Conservation (phyloP, 2,888 invertebrate genomes). For the Sturmia bella region DNA sequence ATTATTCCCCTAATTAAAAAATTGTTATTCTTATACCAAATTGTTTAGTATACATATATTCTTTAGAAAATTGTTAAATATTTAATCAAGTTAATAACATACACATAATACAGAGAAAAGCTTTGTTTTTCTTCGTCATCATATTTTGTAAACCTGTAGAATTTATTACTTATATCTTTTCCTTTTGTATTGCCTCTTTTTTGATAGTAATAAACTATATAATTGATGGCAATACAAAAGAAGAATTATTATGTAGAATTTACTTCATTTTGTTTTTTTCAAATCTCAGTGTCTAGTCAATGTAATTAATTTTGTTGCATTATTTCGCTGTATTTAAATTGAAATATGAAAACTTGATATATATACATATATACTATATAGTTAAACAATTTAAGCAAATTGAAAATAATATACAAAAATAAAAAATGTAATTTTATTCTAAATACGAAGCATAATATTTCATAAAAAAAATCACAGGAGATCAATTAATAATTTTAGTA, state of each 20-base stretch:
- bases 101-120: not conserved
- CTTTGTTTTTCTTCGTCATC: too few relatives aligned
- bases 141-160: too few relatives aligned
- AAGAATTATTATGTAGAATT: too few relatives aligned
- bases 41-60: too few relatives aligned
- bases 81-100: not conserved
- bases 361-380: constrained; percentile 47
- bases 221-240: too few relatives aligned
- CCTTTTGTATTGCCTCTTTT: too few relatives aligned
- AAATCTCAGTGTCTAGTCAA: constrained; percentile 60
- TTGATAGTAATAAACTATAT: too few relatives aligned
- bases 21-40: too few relatives aligned
- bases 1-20: too few relatives aligned
- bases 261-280: constrained; percentile 16
- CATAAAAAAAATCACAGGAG: constrained; percentile 50
- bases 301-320: constrained; percentile 57
- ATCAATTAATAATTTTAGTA: constrained; percentile 65
- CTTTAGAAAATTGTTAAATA: too few relatives aligned
- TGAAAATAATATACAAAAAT: constrained; percentile 18
- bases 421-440: constrained; percentile 48
- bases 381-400: constrained; percentile 7
- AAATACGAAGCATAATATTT: constrained; percentile 32
- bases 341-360: constrained; percentile 9
- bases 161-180: too few relatives aligned
- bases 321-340: constrained; percentile 3